phyloP scores from a whole-genome alignment of 2,888 invertebrate genomes.

The Erannis defoliaria region DNA sequence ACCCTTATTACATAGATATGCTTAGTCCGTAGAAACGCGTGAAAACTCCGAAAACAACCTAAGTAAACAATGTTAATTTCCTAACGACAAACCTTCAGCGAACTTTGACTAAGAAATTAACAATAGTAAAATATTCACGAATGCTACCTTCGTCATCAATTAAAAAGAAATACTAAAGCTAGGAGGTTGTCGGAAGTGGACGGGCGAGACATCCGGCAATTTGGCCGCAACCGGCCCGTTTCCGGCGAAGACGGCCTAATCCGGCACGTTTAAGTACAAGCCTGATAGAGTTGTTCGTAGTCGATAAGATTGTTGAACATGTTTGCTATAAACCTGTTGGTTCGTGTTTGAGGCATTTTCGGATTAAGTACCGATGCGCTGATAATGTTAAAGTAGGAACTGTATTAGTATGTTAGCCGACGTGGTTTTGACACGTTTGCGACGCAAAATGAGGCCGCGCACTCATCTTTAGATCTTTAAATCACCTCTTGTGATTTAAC shows the following conservation, averaged over 20 bases:
- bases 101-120: not conserved
- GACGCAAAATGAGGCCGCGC: no score
- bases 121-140: conserved; percentile 8
- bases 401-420: not conserved
- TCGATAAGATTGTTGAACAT: conserved; percentile 32
- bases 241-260: conserved; percentile 51
- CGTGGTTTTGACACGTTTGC: no score
- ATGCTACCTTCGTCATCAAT: conserved; percentile 18
- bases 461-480: no score
- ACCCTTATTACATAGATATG: no score
- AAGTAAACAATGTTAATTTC: not conserved
- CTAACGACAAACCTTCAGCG: not conserved
- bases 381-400: not conserved
- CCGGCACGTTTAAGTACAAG: conserved; percentile 47
- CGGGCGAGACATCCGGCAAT: conserved; percentile 67
- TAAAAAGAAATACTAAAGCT: conserved; percentile 28
- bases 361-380: not conserved
- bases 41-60: not conserved
- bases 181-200: conserved; percentile 48
- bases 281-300: conserved; percentile 37
- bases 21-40: not conserved
- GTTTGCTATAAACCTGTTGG: conserved; percentile 18
- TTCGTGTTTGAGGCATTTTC: conserved; percentile 1
- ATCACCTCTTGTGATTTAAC: no score
- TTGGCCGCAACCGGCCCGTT: conserved; percentile 57